Percentiles rank a stretch among this genome's conserved stretches.
Evolutionary conservation across 1,140 invertebrate genomes (phyloP).

Genomic region (Caenorhabditis inopinata): DNA sequence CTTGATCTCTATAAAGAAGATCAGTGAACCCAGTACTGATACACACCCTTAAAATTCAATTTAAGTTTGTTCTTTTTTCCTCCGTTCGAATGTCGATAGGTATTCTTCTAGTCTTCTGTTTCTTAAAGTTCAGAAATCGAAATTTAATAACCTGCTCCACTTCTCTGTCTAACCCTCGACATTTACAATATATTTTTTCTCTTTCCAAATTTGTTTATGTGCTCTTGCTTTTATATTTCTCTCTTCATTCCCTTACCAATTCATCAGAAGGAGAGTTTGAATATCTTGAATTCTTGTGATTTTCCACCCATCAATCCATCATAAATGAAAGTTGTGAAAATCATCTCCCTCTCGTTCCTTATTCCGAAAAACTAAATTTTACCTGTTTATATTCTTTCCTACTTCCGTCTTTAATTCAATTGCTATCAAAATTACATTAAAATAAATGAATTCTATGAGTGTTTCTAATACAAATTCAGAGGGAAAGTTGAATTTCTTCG

Average conservation of each 20-base stretch:
- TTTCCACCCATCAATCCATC: not conserved
- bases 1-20: no score
- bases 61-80: not conserved
- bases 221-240: not conserved
- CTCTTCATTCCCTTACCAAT: not conserved
- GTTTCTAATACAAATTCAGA: no score
- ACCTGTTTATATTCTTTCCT: not conserved
- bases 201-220: no score
- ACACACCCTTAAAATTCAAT: not conserved
- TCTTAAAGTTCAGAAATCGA: not conserved
- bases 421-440: no score
- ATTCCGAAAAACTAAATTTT: not conserved
- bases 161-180: not conserved
- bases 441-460: no score
- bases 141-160: not conserved
- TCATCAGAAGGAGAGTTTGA: not conserved
- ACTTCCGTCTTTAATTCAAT: not conserved
- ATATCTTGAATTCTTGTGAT: conserved; percentile 19
- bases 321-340: conserved; percentile 9
- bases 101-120: not conserved
- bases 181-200: not conserved
- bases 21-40: no score
- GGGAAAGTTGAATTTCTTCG: no score
- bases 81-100: not conserved
- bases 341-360: not conserved